Evolutionary conservation across 2,797 vertebrate genomes (phyloP).

Genomic region (Hapalemur alaotrensis): DNA sequence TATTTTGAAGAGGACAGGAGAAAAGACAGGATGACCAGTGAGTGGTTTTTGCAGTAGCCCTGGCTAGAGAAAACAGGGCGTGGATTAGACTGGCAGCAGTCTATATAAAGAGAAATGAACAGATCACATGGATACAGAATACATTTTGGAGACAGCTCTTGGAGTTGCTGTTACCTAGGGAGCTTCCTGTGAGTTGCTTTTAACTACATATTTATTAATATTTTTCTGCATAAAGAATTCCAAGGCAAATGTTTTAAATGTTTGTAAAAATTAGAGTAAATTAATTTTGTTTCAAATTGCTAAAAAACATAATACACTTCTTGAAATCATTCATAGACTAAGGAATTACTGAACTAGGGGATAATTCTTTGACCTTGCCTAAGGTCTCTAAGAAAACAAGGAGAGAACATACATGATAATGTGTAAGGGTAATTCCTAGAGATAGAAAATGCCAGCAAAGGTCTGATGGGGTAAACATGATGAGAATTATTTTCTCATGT

Average conservation of each 20-base stretch:
- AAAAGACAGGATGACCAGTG: background rate
- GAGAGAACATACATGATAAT: background rate
- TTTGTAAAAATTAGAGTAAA: background rate
- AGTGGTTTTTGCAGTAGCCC: background rate
- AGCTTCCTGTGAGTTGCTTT: background rate
- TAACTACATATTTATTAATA: background rate
- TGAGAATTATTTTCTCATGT: background rate
- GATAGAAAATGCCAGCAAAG: background rate
- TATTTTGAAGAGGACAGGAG: background rate
- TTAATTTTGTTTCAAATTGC: background rate
- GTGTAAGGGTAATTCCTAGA: background rate
- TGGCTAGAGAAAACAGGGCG: background rate
- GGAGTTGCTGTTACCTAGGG: background rate
- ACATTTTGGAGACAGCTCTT: background rate
- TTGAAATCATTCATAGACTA: slow-evolving; percentile 5
- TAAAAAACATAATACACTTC: background rate
- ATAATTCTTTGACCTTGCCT: background rate
- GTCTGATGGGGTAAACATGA: background rate
- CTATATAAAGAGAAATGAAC: background rate
- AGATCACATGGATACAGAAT: background rate
- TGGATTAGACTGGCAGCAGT: background rate
- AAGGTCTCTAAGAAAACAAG: background rate
- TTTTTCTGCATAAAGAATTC: background rate
- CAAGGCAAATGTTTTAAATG: background rate
- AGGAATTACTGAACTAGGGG: background rate